Evolutionary conservation across 2,113 vertebrate genomes (phyloP), one percentile per base, ranked within the genome.

Genomic region (Ammodytes marinus): DNA sequence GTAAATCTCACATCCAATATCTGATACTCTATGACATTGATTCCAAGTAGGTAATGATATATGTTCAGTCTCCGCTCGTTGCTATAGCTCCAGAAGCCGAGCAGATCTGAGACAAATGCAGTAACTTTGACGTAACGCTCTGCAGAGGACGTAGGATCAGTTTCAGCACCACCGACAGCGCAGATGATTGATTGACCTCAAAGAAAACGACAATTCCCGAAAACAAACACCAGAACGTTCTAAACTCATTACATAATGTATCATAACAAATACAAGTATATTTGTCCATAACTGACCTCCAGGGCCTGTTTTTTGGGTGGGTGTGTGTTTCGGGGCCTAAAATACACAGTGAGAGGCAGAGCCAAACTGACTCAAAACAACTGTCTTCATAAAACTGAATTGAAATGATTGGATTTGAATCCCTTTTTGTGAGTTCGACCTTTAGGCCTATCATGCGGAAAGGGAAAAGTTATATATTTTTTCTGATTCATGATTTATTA

Each of bases 101-200:
- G 57, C 59, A 64, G 5, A 39, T 54, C 5, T 60, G 43, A 53
- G 47, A 14, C 13, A 39, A 42, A 63, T 46, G 47, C 63, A 35
- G 58, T 19, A 58, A 37, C 78, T 27, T 35, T 74, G 61, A 35
- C 37, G 10, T 8, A 69, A 74, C 12, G 8, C 69, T 71, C 58
- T 47, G 57, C 69, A 52, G 80, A 66, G 27, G 47, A 67, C 40
- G 42, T 10, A 45, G 63, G 58, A 53, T 55, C 43, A 8, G 54
- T 55, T 90, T 92, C 92, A 91, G 88, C 80, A 91, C 92, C 89
- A 81, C 53, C 91, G 89, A 92, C 80, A 93, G 92, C 88, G 70
- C 72, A 69, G 61, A 54, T 69, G 68, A 77, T 78, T 46, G 54
- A 76, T 49, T 67, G 8, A 12, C 35, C 57, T 43, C 75, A 60